Base-by-base conservation (phyloP, 2,888 invertebrate genomes). In the Apomyelois bistriatella region DNA sequence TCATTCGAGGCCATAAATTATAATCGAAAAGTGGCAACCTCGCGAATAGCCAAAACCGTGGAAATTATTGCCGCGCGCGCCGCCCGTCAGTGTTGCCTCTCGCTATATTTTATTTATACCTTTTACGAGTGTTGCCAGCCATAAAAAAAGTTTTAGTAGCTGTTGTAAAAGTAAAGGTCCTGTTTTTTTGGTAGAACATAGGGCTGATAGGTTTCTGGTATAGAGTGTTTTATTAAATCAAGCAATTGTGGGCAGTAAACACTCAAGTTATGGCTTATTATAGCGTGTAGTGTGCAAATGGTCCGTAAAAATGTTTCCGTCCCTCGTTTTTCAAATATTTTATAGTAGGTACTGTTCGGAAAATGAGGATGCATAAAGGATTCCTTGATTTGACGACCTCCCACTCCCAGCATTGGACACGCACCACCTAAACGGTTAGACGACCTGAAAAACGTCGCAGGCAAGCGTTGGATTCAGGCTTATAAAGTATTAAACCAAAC, bases 101-200 rank as follows among this genome's bases (percentile, higher is more conserved):
- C 72, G 79, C 75, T 81, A 80, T 83, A 81, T 82, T 79, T 85
- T 83, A 82, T 82, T 83, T 84, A 83, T 80, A 82, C 78, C 81
- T 78, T 85, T 85, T 84, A 83, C 84, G 83, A 82, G 83, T 82
- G 82, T 75, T 85, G 76, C 77, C 73, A 78, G 69, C 78, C 70
- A 77, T 85, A 85, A 85, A 85, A 40, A 84, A 85, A 82, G 82
- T 83, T 85, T 84, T 82, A 84, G 82, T 79, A 75, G 76, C 76
- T 73, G 82, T 74, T 82, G 79, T 83, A 82, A 84, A 84, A 79
- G 73, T 68, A 58, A 72, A 72, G 74, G 74, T 72, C 70, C 62
- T 60, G 55, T 65, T 74, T 76, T 79, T 74, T 76, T 64, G 66
- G 72, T 76, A 70, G 72, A 76, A 72, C 70, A 71, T 64, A 60